phyloP scores from a whole-genome alignment of 2,113 vertebrate genomes.

The Tichodroma muraria region DNA sequence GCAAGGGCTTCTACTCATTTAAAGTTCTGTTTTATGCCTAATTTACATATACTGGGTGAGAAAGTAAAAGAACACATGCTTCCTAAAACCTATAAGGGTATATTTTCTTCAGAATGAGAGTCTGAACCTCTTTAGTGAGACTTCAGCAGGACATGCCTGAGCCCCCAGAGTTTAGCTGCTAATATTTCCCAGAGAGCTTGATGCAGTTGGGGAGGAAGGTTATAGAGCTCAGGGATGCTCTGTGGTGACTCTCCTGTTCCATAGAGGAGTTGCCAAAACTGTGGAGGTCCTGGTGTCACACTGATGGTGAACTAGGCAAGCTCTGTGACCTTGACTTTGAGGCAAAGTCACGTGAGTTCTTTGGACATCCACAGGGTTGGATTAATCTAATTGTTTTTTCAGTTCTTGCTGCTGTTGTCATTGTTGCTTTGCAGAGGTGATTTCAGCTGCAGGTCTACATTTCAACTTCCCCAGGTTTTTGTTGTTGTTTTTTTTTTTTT shows the following conservation, averaged over 20 bases:
- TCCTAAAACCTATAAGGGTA: background rate
- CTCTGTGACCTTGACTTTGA: background rate
- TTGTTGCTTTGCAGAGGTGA: background rate
- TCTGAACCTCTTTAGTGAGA: background rate
- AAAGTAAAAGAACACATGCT: background rate
- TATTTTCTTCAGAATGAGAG: background rate
- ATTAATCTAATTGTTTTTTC: background rate
- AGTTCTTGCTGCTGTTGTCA: background rate
- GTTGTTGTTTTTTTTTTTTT: background rate
- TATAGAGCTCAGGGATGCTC: background rate
- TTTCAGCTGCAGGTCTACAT: background rate
- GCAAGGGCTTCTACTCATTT: background rate
- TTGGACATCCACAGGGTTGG: background rate
- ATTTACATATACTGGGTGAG: background rate
- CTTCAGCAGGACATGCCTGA: background rate
- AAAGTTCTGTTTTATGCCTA: background rate
- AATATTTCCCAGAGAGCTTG: background rate
- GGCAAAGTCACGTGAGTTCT: background rate
- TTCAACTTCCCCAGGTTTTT: background rate
- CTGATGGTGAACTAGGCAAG: background rate
- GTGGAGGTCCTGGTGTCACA: background rate
- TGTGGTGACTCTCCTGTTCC: background rate
- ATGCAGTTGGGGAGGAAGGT: background rate
- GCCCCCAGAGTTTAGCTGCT: background rate
- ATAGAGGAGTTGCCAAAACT: background rate